Conservation (phyloP, 2,888 invertebrate species). For the Gastracanthus pulcherrimus region DNA sequence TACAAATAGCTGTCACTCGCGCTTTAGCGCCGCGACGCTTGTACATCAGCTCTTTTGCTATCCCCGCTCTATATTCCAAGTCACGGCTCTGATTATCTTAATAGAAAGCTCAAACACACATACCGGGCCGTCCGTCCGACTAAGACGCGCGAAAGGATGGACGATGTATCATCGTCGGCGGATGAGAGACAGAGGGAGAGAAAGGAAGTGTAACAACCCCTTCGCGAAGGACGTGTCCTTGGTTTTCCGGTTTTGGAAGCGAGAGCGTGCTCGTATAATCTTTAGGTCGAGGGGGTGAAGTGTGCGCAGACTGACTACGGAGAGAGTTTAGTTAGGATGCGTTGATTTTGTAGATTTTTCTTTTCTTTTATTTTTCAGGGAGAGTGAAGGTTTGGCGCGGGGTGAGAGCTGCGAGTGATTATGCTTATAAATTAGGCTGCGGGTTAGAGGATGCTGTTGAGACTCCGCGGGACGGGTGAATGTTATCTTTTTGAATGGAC, state of each 20-base stretch:
- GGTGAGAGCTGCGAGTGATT: too few species aligned
- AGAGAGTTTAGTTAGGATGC: too few species aligned
- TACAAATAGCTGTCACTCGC: constrained; percentile 37
- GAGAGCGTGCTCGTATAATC: background rate
- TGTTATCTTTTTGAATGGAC: too few species aligned
- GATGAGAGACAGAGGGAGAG: too few species aligned
- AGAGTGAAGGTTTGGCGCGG: too few species aligned
- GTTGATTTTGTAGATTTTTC: background rate
- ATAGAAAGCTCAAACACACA: constrained; percentile 71
- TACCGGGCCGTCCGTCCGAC: background rate
- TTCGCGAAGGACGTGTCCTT: background rate
- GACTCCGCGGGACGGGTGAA: too few species aligned
- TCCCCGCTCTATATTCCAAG: constrained; percentile 66
- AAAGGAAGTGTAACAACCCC: too few species aligned
- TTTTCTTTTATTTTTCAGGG: background rate
- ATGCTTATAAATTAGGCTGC: too few species aligned
- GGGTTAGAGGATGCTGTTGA: too few species aligned
- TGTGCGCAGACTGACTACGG: too few species aligned
- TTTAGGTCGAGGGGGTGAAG: background rate
- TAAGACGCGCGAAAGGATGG: background rate
- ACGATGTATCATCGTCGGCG: constrained; percentile 19
- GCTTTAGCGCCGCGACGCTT: background rate
- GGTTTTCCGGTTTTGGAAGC: background rate
- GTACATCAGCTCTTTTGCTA: background rate
- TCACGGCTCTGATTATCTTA: constrained; percentile 74